Evolutionary conservation across 2,888 invertebrate species (phyloP).

Genomic region (Diploptera punctata): DNA sequence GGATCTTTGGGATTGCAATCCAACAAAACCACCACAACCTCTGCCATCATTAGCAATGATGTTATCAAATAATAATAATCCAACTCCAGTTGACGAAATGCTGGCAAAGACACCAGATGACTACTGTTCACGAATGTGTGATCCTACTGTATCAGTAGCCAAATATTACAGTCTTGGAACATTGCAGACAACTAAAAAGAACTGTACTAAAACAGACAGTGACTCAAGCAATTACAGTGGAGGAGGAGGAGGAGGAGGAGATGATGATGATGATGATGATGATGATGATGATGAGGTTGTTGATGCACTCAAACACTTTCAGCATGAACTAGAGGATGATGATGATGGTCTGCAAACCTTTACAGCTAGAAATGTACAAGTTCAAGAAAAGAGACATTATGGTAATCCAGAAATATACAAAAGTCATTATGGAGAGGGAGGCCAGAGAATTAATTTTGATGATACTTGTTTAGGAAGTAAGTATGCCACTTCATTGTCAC

Average conservation of each 20-base stretch:
- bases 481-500: neutral
- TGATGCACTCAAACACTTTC: slow-evolving; percentile 34
- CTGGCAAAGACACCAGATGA: slow-evolving; percentile 9
- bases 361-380: neutral
- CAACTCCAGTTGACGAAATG: neutral
- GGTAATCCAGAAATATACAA: slow-evolving; percentile 14
- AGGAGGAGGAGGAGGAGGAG: too few relatives aligned
- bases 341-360: slow-evolving; percentile 8
- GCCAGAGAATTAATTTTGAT: neutral
- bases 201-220: neutral
- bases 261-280: too few relatives aligned
- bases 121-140: slow-evolving; percentile 36
- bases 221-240: neutral
- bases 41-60: neutral
- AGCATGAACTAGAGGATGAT: slow-evolving; percentile 20
- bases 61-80: neutral
- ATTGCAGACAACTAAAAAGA: neutral
- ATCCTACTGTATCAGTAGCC: slow-evolving; percentile 40
- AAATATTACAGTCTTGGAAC: slow-evolving; percentile 41
- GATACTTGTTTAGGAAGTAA: too few relatives aligned
- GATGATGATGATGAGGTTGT: too few relatives aligned
- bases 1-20: slow-evolving; percentile 31
- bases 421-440: neutral
- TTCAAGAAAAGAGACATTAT: neutral
- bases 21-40: neutral